Evolutionary conservation across 2,113 vertebrate species (phyloP).

Genomic region (Leptosomus discolor): DNA sequence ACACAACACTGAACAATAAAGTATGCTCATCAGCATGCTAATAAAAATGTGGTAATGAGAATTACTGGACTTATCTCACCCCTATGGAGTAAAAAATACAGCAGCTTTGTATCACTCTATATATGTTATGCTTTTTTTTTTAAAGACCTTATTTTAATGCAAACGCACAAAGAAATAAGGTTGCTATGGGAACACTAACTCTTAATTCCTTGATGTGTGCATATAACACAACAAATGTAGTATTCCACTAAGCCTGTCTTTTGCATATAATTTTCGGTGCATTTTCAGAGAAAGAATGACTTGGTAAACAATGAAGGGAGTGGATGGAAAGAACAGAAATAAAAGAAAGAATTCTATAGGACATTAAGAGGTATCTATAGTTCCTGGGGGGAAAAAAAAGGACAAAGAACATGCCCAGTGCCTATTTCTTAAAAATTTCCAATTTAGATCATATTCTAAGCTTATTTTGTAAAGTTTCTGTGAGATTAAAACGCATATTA

Average conservation of each 20-base stretch:
- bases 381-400: not conserved
- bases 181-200: constrained; percentile 62
- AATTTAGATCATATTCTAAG: not conserved
- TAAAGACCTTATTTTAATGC: constrained; percentile 24
- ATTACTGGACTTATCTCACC: not conserved
- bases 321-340: not conserved
- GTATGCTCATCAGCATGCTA: not conserved
- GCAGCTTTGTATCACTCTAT: not conserved
- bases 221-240: constrained; percentile 22
- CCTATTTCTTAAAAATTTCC: not conserved
- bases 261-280: not conserved
- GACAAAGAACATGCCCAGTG: not conserved
- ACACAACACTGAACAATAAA: not conserved
- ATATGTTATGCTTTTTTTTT: not conserved
- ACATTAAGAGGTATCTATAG: not conserved
- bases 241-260: not conserved
- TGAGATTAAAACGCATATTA: not conserved
- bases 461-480: not conserved
- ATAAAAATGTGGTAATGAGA: not conserved
- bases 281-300: not conserved
- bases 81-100: not conserved
- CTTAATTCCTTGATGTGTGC: constrained; percentile 25
- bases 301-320: not conserved
- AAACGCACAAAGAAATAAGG: constrained; percentile 18
- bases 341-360: not conserved